Evolutionary conservation across 2,888 invertebrate species (phyloP), one percentile per base, ranked within the genome.

Genomic region (Tubulanus polymorphus): DNA sequence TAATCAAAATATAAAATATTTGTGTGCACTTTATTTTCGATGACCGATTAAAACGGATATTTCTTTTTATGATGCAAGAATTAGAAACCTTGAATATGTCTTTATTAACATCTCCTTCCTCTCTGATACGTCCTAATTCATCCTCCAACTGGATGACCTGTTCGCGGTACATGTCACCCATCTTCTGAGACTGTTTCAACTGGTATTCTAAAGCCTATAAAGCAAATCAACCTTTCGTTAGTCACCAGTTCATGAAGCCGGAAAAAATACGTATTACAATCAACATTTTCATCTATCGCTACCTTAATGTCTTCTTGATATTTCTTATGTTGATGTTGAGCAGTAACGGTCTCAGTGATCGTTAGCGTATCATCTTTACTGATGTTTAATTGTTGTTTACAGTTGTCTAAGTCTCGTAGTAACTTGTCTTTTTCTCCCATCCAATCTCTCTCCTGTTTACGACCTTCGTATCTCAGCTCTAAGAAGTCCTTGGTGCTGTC

Each of bases 401-500:
- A 64, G 23, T 30, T 53, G 61, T 78, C 78, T 55, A 79, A 58
- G 52, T 79, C 72, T 48, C 72, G 64, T 30, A 79, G 61, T 25
- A 78, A 61, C 29, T 65, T 61, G 60, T 78, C 78, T 57, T 79
- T 79, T 64, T 79, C 79, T 1, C 68, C 68, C 70, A 76, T 75
- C 79, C 78, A 79, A 26, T 66, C 62, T 12, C 72, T 62, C 60
- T 80, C 79, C 30, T 71, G 69, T 6, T 68, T 66, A 12, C 75
- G 66, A 30, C 73, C 74, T 52, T 75, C 73, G 56, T 74, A 74
- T 12, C 79, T 66, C 48, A 73, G 64, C 53, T 75, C 71, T 12
- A 80, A 64, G 54, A 77, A 75, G 53, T 80, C 79, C 62, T 73
- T 72, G 2, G 79, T 79, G 58, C 75, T 76, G 59, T 76, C 76